Evolutionary conservation across 1,140 invertebrate species (phyloP).

Genomic region (Calosoma granatense): DNA sequence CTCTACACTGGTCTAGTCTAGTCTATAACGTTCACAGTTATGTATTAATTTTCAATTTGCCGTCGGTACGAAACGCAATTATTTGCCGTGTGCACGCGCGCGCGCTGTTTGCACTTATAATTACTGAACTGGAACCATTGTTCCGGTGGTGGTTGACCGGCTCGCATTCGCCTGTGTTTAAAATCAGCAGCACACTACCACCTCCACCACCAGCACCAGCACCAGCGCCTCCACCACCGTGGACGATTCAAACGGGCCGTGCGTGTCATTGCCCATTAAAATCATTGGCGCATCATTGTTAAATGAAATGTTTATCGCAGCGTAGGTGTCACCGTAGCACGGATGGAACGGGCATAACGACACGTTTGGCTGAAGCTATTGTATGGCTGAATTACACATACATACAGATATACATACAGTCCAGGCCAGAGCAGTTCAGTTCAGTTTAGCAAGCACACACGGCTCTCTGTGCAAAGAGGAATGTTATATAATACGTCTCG

Average conservation of each 20-base stretch:
- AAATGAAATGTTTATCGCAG: slow-evolving; percentile 8
- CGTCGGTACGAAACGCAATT: neutral
- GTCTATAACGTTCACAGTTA: neutral
- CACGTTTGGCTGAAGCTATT: slow-evolving; percentile 9
- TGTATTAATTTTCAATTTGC: slow-evolving; percentile 8
- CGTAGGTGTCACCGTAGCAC: neutral
- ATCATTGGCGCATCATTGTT: slow-evolving; percentile 26
- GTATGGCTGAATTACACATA: too few species aligned
- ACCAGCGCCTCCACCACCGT: neutral
- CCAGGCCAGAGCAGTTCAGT: too few species aligned
- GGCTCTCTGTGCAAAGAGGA: too few species aligned
- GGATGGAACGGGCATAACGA: neutral
- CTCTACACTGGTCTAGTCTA: too few species aligned
- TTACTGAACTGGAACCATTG: neutral
- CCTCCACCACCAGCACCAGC: neutral
- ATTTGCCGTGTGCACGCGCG: neutral
- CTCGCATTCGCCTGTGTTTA: neutral
- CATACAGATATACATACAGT: too few species aligned
- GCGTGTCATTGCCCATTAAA: slow-evolving; percentile 35
- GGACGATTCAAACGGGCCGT: slow-evolving; percentile 27
- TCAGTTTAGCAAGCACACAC: too few species aligned
- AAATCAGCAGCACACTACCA: neutral
- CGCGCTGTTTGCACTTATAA: slow-evolving; percentile 5
- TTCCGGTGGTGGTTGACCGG: neutral
- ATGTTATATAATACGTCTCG: too few species aligned